Conservation (phyloP, 2,113 vertebrate species). For the Phyllopteryx taeniolatus region DNA sequence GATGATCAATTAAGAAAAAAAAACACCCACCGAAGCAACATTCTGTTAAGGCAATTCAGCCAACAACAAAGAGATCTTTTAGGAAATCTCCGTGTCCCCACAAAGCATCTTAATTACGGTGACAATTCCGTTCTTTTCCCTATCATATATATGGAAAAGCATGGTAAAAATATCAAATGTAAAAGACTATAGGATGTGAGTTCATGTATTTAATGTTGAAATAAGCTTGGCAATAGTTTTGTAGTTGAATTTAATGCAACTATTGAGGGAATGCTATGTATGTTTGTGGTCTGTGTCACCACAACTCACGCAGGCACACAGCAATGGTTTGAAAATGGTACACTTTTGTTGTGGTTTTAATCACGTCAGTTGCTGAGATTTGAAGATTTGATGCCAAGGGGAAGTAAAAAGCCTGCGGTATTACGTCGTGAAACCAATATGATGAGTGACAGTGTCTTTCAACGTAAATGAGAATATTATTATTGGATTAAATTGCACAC, state of each 20-base stretch:
- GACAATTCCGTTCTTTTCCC: too few relatives aligned
- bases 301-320: not conserved
- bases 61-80: not conserved
- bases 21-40: too few relatives aligned
- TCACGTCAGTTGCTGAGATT: not conserved
- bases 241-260: not conserved
- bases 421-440: not conserved
- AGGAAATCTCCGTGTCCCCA: not conserved
- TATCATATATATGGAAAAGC: too few relatives aligned
- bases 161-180: not conserved
- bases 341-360: not conserved
- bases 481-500: not conserved
- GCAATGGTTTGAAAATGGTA: not conserved
- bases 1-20: not conserved
- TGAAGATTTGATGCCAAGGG: not conserved
- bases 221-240: not conserved
- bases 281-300: not conserved
- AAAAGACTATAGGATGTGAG: not conserved
- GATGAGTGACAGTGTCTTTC: too few relatives aligned
- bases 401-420: not conserved
- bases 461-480: not conserved
- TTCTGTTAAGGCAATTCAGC: not conserved
- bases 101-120: not conserved
- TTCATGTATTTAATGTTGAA: too few relatives aligned
- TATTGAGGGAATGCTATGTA: not conserved